Evolutionary conservation across 2,113 vertebrate species (phyloP).

Genomic region (Chamaea fasciata): DNA sequence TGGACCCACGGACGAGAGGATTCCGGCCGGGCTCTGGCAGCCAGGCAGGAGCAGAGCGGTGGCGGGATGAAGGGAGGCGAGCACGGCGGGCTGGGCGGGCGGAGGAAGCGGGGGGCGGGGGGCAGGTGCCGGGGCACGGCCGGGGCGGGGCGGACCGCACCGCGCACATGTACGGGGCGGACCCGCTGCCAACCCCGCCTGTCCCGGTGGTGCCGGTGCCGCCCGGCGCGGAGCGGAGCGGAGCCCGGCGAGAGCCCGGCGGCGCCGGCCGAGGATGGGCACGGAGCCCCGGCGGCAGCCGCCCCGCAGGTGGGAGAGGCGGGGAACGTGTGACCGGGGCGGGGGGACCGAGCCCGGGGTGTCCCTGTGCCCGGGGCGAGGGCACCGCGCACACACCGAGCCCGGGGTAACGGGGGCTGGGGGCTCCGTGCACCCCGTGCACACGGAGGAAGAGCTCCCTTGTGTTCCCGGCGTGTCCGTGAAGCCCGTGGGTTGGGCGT

Average conservation of each 20-base stretch:
- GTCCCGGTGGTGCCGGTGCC: not conserved
- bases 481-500: rapidly evolving
- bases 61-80: too few relatives aligned
- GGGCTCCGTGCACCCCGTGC: not conserved
- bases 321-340: too few relatives aligned
- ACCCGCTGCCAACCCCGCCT: not conserved
- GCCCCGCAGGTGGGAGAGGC: not conserved
- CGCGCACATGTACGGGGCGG: not conserved
- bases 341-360: not conserved
- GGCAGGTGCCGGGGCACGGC: not conserved
- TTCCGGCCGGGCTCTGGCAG: too few relatives aligned
- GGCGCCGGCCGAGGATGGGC: not conserved
- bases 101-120: not conserved
- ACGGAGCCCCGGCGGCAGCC: not conserved
- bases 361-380: not conserved
- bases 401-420: not conserved
- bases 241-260: not conserved
- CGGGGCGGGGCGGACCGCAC: not conserved
- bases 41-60: rapidly evolving
- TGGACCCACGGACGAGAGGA: too few relatives aligned
- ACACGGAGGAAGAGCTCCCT: not conserved
- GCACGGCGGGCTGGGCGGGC: not conserved
- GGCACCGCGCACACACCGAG: not conserved
- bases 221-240: not conserved
- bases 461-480: not conserved